Evolutionary conservation across 2,888 invertebrate genomes (phyloP).

Genomic region (Eudasyphora cyanicolor): DNA sequence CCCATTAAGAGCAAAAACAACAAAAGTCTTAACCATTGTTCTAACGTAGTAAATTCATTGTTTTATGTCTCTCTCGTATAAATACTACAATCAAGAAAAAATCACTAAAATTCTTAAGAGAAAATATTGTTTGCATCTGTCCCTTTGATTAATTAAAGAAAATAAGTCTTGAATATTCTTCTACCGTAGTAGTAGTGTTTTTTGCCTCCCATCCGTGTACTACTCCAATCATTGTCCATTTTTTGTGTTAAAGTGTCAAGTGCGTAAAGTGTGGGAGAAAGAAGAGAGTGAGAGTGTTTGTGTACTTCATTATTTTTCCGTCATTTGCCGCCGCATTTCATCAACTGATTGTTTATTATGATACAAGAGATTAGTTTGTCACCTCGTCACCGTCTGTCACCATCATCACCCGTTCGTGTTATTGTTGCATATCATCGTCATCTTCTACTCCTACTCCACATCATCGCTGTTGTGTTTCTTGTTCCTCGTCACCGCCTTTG

Average conservation of each 20-base stretch:
- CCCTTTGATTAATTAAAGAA: too few species aligned
- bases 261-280: neutral
- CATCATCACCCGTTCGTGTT: neutral
- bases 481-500: constrained; percentile 32
- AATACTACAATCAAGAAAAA: too few species aligned
- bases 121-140: too few species aligned
- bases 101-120: too few species aligned
- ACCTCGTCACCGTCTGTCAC: constrained; percentile 11
- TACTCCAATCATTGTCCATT: neutral
- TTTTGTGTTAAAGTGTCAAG: neutral
- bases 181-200: too few species aligned
- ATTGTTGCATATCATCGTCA: constrained; percentile 32
- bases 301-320: neutral
- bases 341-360: constrained; percentile 22
- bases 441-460: constrained; percentile 2
- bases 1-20: too few species aligned
- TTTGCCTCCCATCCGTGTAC: too few species aligned
- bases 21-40: neutral
- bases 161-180: too few species aligned
- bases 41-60: too few species aligned
- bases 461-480: constrained; percentile 29
- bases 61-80: too few species aligned
- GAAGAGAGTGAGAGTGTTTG: neutral
- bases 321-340: constrained; percentile 1
- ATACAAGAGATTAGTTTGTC: constrained; percentile 5